Conservation (phyloP, 2,888 invertebrate genomes). For the Amiota mariae region DNA sequence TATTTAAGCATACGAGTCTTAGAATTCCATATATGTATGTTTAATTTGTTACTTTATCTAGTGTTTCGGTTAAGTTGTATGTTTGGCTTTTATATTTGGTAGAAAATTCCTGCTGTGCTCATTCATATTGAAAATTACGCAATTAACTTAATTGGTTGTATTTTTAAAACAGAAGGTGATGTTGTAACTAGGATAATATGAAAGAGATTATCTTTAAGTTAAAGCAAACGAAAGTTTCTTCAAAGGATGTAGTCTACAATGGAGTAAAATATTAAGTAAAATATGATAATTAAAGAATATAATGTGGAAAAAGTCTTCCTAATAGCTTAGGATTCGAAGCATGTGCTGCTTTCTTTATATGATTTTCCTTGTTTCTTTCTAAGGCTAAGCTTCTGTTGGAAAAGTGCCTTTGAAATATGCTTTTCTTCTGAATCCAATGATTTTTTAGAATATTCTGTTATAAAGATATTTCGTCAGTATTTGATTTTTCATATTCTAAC, state of each 20-base stretch:
- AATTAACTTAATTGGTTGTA: conserved; percentile 63
- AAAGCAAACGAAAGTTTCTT: not conserved
- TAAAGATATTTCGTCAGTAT: too few species aligned
- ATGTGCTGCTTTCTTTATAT: too few species aligned
- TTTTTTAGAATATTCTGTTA: too few species aligned
- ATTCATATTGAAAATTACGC: conserved; percentile 55
- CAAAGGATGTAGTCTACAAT: not conserved
- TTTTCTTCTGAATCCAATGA: too few species aligned
- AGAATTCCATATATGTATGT: not conserved
- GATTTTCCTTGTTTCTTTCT: too few species aligned
- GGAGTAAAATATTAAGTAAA: too few species aligned
- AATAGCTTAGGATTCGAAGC: too few species aligned
- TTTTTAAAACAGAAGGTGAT: conserved; percentile 36
- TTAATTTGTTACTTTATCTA: conserved; percentile 2
- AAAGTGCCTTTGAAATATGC: too few species aligned
- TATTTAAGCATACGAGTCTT: conserved; percentile 50
- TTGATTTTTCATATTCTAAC: too few species aligned
- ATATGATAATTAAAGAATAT: too few species aligned
- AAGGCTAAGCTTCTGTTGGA: too few species aligned
- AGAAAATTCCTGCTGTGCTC: conserved; percentile 53
- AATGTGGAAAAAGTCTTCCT: too few species aligned
- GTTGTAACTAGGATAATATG: not conserved
- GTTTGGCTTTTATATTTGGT: not conserved
- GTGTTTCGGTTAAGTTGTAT: not conserved
- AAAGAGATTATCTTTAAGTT: not conserved